Evolutionary conservation across 2,797 vertebrate genomes (phyloP).

Genomic region (Synaphobranchus kaupii): DNA sequence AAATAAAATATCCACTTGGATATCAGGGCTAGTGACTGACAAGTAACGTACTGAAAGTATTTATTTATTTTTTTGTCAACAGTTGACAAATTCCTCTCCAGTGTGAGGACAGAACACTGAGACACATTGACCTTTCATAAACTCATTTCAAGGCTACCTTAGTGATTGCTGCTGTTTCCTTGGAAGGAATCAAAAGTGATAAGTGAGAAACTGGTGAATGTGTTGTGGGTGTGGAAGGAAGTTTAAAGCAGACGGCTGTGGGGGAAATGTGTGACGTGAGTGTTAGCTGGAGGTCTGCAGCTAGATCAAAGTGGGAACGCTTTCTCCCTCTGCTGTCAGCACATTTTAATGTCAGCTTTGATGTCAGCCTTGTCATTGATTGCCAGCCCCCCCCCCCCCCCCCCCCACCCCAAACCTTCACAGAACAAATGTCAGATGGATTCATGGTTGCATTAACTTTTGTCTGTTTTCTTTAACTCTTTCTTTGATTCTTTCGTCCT

Average conservation of each 20-base stretch:
- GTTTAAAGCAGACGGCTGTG: conserved; percentile 77
- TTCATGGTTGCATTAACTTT: conserved; percentile 73
- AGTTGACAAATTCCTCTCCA: conserved; percentile 10
- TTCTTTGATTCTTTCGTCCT: not conserved
- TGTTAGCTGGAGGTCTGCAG: conserved; percentile 77
- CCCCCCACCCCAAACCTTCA: conserved; percentile 80
- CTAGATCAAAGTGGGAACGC: conserved; percentile 93
- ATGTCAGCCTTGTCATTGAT: conserved; percentile 63
- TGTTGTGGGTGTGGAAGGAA: conserved; percentile 73
- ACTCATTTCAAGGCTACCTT: conserved; percentile 34
- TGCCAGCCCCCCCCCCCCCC: conserved; percentile 68
- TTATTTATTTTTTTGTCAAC: not conserved
- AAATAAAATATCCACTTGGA: not conserved
- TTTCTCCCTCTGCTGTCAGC: conserved; percentile 91
- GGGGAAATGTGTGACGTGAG: conserved; percentile 71
- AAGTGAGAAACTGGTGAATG: conserved; percentile 50
- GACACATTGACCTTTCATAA: conserved; percentile 10
- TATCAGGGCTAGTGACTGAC: not conserved
- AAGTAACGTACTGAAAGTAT: not conserved
- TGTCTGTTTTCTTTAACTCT: not conserved
- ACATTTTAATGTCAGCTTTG: conserved; percentile 95
- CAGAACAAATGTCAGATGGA: conserved; percentile 71
- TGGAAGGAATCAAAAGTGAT: conserved; percentile 40
- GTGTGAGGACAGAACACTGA: not conserved
- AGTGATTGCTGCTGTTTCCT: not conserved